phyloP scores from a whole-genome alignment of 2,113 vertebrate genomes.

The Zeus faber region DNA sequence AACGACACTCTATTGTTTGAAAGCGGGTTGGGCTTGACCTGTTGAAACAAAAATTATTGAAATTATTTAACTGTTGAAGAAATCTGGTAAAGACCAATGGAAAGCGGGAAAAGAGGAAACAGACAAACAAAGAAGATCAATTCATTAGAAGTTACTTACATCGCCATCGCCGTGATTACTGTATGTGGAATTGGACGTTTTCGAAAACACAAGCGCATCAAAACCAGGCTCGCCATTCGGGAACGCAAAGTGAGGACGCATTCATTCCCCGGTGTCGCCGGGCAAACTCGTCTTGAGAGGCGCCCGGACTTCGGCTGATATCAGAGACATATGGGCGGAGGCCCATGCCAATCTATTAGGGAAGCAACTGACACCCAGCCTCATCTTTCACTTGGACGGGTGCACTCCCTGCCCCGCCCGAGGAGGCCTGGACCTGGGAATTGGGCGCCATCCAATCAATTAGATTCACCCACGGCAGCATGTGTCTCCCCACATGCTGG shows the following conservation, averaged over 20 bases:
- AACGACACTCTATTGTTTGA: constrained; percentile 55
- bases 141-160: too few species aligned
- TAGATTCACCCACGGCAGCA: constrained; percentile 68
- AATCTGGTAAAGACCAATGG: too few species aligned
- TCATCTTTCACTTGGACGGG: constrained; percentile 67
- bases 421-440: constrained; percentile 67
- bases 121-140: too few species aligned
- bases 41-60: constrained; percentile 57
- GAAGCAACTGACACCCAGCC: constrained; percentile 46
- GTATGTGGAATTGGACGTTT: too few species aligned
- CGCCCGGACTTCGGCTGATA: constrained; percentile 41
- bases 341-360: constrained; percentile 61
- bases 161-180: too few species aligned
- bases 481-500: constrained; percentile 66
- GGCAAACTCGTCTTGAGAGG: constrained; percentile 40
- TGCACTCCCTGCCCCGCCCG: constrained; percentile 57
- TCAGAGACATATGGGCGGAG: constrained; percentile 51
- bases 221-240: too few species aligned
- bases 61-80: too few species aligned
- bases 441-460: constrained; percentile 73
- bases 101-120: too few species aligned
- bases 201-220: too few species aligned
- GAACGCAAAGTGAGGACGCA: not conserved
- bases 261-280: not conserved
- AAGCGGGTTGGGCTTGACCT: constrained; percentile 79